These are phyloP conservation scores for Gallinago media DNA, from an alignment of 2,113 vertebrate genomes.

Conservation along the genomic window DNA sequence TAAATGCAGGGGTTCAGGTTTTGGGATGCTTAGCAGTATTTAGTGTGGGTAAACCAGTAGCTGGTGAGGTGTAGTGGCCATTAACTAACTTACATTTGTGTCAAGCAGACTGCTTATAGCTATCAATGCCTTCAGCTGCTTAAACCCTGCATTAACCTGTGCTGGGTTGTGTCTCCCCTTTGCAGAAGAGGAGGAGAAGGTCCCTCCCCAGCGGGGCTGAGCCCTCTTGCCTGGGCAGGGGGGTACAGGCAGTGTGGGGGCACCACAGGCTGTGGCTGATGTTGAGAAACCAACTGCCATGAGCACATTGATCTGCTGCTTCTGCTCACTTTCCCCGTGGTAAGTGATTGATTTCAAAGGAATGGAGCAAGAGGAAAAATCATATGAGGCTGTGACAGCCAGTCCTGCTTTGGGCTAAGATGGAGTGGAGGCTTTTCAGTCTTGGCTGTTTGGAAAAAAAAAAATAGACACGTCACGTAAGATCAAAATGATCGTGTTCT, in stretches of 20 bases:
- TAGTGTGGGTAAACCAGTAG: neutral
- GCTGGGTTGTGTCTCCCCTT: neutral
- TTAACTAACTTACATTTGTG: neutral
- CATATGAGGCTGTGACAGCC: neutral
- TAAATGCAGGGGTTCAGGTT: neutral
- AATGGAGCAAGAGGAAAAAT: neutral
- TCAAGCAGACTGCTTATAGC: neutral
- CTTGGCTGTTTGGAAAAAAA: neutral
- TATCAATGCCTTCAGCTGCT: neutral
- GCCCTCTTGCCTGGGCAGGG: neutral
- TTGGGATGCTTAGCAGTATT: neutral
- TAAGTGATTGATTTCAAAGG: neutral
- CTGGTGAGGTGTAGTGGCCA: neutral
- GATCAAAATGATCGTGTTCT: neutral
- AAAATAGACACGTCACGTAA: accelerated
- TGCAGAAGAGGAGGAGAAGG: neutral
- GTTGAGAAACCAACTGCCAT: accelerated
- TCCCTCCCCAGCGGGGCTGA: neutral
- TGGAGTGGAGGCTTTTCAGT: neutral
- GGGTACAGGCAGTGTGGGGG: neutral
- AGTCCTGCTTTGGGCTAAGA: neutral
- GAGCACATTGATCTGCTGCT: neutral
- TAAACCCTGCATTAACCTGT: neutral
- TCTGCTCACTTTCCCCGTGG: neutral
- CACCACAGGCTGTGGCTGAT: neutral